These are phyloP conservation scores for Eulemur rubriventer DNA, from an alignment of 2,797 vertebrate genomes.

Conservation along the genomic window DNA sequence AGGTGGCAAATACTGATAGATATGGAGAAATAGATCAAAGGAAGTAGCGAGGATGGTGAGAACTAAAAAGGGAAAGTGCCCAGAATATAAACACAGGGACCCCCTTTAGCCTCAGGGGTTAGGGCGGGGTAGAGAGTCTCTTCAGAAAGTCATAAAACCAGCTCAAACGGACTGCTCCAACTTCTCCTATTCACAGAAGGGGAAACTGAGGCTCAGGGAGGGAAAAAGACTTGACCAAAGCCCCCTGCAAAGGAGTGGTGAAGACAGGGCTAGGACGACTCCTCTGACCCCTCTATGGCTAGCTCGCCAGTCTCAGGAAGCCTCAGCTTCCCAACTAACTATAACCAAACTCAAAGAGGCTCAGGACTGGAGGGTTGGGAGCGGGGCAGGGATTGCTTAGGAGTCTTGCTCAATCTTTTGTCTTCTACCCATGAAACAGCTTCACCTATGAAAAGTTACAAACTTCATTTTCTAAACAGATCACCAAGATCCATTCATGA, in stretches of 20 bases:
- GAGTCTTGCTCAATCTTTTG: neutral
- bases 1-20: neutral
- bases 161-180: neutral
- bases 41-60: neutral
- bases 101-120: neutral
- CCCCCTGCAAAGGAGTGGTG: neutral
- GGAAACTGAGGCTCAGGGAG: neutral
- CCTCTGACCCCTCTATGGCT: neutral
- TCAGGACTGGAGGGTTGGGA: neutral
- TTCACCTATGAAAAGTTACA: neutral
- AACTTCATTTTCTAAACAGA: constrained; percentile 27
- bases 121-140: neutral
- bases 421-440: neutral
- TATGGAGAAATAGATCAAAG: neutral
- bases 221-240: neutral
- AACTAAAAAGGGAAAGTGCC: neutral
- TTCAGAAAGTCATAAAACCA: neutral
- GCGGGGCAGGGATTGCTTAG: neutral
- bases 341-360: neutral
- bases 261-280: neutral
- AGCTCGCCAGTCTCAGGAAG: neutral
- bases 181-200: neutral
- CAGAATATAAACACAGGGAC: neutral
- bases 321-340: neutral
- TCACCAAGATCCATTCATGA: neutral